Evolutionary conservation across 1,140 invertebrate genomes (phyloP).

Genomic region (Psilanteris sp.): DNA sequence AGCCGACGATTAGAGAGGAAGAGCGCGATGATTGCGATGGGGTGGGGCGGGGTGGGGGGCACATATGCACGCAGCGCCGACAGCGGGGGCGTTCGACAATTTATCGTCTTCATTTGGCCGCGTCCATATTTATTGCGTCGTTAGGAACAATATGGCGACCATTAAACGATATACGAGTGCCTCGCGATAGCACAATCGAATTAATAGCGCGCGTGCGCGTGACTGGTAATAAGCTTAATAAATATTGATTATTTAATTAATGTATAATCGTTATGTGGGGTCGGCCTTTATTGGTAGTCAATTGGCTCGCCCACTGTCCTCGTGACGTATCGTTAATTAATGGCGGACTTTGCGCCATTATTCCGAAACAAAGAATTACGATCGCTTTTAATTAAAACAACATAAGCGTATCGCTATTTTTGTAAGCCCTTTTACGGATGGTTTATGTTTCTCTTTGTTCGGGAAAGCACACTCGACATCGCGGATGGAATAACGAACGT

Average conservation of each 20-base stretch:
- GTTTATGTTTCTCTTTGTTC: neutral
- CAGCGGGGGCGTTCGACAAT: slow-evolving; percentile 75
- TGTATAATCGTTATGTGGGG: slow-evolving; percentile 71
- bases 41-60: slow-evolving; percentile 12
- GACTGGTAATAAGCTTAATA: slow-evolving; percentile 74
- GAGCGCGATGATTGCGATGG: slow-evolving; percentile 4
- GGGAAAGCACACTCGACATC: no score
- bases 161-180: slow-evolving; percentile 74
- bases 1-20: no score
- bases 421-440: neutral
- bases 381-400: slow-evolving; percentile 47
- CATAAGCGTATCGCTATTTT: slow-evolving; percentile 26
- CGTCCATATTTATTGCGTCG: slow-evolving; percentile 78
- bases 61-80: slow-evolving; percentile 63
- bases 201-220: slow-evolving; percentile 68
- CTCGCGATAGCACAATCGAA: slow-evolving; percentile 69
- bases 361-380: slow-evolving; percentile 56
- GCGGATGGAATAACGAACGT: no score
- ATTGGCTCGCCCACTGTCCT: slow-evolving; percentile 69
- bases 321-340: slow-evolving; percentile 63
- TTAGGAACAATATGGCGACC: slow-evolving; percentile 77
- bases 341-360: slow-evolving; percentile 52
- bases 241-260: slow-evolving; percentile 80
- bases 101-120: slow-evolving; percentile 78
- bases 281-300: slow-evolving; percentile 62